Evolutionary conservation across 2,797 vertebrate genomes (phyloP), one percentile per base, ranked within the genome.

Genomic region (Enteromius paludinosus): DNA sequence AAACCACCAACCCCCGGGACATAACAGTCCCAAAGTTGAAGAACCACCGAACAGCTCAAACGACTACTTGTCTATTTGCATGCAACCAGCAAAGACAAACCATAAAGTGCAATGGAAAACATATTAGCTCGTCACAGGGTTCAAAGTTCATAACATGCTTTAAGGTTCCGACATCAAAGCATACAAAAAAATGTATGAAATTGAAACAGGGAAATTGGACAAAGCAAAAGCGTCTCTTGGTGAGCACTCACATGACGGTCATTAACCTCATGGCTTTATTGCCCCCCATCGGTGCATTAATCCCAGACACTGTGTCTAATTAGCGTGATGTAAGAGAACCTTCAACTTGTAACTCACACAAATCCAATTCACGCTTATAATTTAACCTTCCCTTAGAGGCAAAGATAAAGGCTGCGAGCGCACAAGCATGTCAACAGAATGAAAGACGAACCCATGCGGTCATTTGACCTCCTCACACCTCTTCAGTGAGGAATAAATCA

Each of bases 341-440:
- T 68, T 49, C 49, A 82, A 85, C 73, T 78, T 81, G 71, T 78
- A 45, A 85, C 83, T 85, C 83, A 77, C 83, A 84, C 76, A 83
- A 76, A 88, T 83, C 73, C 73, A 78, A 62, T 83, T 87, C 68
- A 70, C 56, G 38, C 79, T 43, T 17, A 56, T 59, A 77, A 71
- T 61, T 8, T 18, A 38, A 61, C 59, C 23, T 77, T 66, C 59
- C 71, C 18, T 38, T n/a, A 17, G 10, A 33, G 25, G 35, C 45
- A 12, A 65, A 54, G 69, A 17, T 70, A 30, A 81, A 81, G 59
- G 43, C 41, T 61, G 25, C n/a, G 18, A 54, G 61, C 30, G 3
- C 9, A 10, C 30, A 43, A 9, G 38, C 59, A 64, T 25, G 41
- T 56, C 62, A 77, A 47, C 38, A 77, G 52, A 77, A 70, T 47